A percentile compares a stretch with the other conserved stretches of the same genome.
phyloP scores from a whole-genome alignment of 2,113 vertebrate species.

The Rallus limicola region DNA sequence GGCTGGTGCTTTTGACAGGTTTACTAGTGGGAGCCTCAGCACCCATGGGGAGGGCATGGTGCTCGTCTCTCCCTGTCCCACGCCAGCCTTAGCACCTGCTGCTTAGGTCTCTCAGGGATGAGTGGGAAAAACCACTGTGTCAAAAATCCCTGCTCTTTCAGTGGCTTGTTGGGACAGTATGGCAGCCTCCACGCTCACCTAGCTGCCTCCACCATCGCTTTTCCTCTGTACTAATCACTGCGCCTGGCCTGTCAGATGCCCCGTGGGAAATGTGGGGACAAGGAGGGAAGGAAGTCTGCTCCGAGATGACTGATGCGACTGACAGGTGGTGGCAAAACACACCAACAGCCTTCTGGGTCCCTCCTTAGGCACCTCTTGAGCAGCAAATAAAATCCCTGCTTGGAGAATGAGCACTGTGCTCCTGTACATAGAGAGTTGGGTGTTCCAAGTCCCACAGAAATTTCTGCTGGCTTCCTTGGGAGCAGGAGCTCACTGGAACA shows the following conservation, averaged over 20 bases:
- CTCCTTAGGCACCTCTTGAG: not conserved
- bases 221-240: accelerated
- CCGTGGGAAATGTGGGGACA: accelerated
- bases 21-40: not conserved
- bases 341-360: not conserved
- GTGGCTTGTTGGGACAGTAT: not conserved
- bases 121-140: accelerated
- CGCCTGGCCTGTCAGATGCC: accelerated
- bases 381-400: not conserved
- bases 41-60: accelerated
- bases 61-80: accelerated
- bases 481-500: not conserved
- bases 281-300: not conserved
- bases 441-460: not conserved
- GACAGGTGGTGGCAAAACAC: not conserved
- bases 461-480: not conserved
- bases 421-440: not conserved
- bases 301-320: not conserved
- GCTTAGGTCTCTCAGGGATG: not conserved
- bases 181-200: accelerated
- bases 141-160: not conserved
- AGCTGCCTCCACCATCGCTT: not conserved
- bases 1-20: not conserved
- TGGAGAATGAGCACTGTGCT: accelerated
- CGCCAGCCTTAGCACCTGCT: not conserved